A percentile compares a stretch with the other conserved stretches of the same genome.
Conservation (phyloP, 2,888 invertebrate genomes). For the Brenthis hecate region DNA sequence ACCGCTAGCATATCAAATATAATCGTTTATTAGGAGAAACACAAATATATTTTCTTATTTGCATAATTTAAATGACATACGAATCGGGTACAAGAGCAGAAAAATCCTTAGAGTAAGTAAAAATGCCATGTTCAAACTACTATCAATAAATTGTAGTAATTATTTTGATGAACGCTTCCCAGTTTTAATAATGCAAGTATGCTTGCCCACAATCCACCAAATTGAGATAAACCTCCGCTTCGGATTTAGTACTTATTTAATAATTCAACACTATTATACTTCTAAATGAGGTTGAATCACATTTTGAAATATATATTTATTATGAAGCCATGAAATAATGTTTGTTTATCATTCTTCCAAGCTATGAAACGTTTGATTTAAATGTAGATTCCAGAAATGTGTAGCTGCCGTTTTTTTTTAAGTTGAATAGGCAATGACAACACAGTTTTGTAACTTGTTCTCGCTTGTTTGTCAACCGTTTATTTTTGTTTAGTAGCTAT, state of each 20-base stretch:
- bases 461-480: not conserved
- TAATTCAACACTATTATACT: conserved; percentile 13
- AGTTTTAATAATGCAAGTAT: conserved; percentile 14
- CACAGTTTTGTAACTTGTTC: no score
- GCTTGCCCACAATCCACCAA: conserved; percentile 10
- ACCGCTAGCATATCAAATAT: no score
- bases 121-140: no score
- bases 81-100: no score
- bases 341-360: not conserved
- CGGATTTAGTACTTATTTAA: conserved; percentile 1
- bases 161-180: not conserved
- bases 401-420: no score
- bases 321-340: conserved; percentile 1
- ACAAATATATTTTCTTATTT: no score
- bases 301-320: conserved; percentile 12
- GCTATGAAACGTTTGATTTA: not conserved
- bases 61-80: no score
- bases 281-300: not conserved
- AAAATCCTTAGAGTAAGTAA: no score
- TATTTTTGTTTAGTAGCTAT: no score
- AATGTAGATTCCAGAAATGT: not conserved
- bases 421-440: no score
- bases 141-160: not conserved
- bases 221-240: not conserved
- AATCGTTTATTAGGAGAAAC: no score